Evolutionary conservation across 2,888 invertebrate genomes (phyloP), one percentile per base, ranked within the genome.

Genomic region (Tenthredo notha): DNA sequence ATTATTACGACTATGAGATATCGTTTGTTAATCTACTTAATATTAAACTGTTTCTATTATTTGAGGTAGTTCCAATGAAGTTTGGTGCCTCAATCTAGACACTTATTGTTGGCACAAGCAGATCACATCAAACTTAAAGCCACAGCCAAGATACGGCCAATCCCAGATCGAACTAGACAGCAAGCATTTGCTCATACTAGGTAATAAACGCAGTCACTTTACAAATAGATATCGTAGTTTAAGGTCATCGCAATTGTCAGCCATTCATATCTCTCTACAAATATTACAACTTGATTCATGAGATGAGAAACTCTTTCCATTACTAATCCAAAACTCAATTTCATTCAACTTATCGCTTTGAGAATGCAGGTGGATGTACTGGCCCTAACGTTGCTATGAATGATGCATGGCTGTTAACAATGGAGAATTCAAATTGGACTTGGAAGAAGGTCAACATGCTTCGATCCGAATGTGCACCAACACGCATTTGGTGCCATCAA

Each of bases 401-500:
- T 90, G 99, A 99, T 93, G 97, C 97, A 86, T 99, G 99, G 99
- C 94, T 98, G 85, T 94, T 99, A 85, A 97, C 95, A 84, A 97
- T 98, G 96, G 95, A 95, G 87, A 95, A 95, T 0, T 95, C 95
- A 58, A 87, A 91, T 54, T 97, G 97, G 97, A 95, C 95, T 85
- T 96, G 97, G 97, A 95, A 95, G 90, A 96, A 96, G 92, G 94
- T 98, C 77, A 95, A 95, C 86, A 96, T 98, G 43, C 95, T 95
- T 87, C 97, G 97, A 91, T 95, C 96, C 88, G 96, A 97, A 90
- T 96, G 96, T 95, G 96, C 97, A 67, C 97, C 98, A 37, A 96
- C 97, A 0, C 97, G 98, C 91, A 96, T 98, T 92, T 98, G 98
- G 98, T 98, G 98, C 92, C 98, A 98, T 94, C 98, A 98, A 84